phyloP scores from a whole-genome alignment of 2,797 vertebrate species.

The Pipistrellus pygmaeus region DNA sequence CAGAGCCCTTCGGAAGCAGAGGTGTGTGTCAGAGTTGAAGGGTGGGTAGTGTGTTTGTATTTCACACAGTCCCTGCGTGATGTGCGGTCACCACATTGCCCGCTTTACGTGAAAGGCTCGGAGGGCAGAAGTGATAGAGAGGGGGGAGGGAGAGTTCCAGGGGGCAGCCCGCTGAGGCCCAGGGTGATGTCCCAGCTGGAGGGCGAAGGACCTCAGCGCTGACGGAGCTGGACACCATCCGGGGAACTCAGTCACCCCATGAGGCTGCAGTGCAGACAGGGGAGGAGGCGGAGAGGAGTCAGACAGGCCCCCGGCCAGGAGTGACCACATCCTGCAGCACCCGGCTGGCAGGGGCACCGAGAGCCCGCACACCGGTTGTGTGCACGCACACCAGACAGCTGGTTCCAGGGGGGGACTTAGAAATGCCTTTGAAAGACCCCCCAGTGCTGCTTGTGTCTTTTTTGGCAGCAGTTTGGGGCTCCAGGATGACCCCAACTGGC shows the following conservation, averaged over 20 bases:
- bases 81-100: fast-evolving
- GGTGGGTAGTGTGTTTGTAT: too few species aligned
- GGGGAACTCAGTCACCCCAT: fast-evolving
- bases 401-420: neutral
- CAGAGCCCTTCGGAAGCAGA: neutral
- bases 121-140: neutral
- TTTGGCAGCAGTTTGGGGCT: neutral
- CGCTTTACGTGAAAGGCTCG: fast-evolving
- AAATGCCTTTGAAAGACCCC: too few species aligned
- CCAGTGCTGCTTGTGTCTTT: neutral
- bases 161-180: fast-evolving
- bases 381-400: fast-evolving
- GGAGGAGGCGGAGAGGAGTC: neutral
- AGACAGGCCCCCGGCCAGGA: neutral
- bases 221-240: fast-evolving
- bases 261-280: fast-evolving
- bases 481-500: neutral
- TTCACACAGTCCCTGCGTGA: too few species aligned
- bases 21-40: neutral
- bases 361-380: neutral
- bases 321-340: fast-evolving
- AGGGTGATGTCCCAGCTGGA: neutral
- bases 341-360: neutral
- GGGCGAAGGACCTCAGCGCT: fast-evolving
- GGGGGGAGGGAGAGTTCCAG: fast-evolving